Base-by-base conservation (phyloP, 2,888 invertebrate genomes). In the Drosophila neonasuta region DNA sequence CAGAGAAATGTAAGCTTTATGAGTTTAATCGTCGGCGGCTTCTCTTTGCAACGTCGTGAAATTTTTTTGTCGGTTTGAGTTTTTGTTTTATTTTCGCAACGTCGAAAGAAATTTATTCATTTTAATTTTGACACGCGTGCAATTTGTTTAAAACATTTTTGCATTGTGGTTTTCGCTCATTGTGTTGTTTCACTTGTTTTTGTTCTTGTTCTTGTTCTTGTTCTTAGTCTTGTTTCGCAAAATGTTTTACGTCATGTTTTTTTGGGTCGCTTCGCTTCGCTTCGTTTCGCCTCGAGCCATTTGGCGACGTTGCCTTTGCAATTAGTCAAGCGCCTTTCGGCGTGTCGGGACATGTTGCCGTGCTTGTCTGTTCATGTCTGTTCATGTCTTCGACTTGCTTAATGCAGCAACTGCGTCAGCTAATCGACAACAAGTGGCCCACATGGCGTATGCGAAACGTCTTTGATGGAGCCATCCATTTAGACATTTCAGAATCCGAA, bases 51-150 rank as follows among this genome's bases (percentile, higher is more conserved):
- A 8, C 24, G 36, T 36, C 36, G 11, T 36, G n/a, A 36, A 30
- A 20, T 61, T 59, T 32, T 59, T 32, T 58, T 54, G 34, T 32
- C 15, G 48, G 39, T 51, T 50, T 55, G 45, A 24, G 41, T 54
- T 56, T 49, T 50, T 56, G 58, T 42, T 59, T 32, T 63, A 39
- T 54, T 39, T 52, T 15, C 41, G 44, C 15, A 46, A 56, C 51
- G 54, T 59, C 69, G 66, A 78, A 75, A 78, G 76, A 79, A 83
- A 83, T 83, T 70, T 81, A 81, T 83, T 74, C 80, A 69, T 74
- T 79, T 80, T 74, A 74, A 80, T 83, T 81, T 76, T 79, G 80
- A 81, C 80, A 78, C 58, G 79, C 80, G 59, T 79, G 84, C 84
- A 80, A 83, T 81, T 81, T 83, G 79, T 74, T 80, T 65, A 70